Percentiles rank a stretch among this genome's conserved stretches.
Evolutionary conservation across 2,888 invertebrate genomes (phyloP).

Genomic region (Hypercompe scribonia): DNA sequence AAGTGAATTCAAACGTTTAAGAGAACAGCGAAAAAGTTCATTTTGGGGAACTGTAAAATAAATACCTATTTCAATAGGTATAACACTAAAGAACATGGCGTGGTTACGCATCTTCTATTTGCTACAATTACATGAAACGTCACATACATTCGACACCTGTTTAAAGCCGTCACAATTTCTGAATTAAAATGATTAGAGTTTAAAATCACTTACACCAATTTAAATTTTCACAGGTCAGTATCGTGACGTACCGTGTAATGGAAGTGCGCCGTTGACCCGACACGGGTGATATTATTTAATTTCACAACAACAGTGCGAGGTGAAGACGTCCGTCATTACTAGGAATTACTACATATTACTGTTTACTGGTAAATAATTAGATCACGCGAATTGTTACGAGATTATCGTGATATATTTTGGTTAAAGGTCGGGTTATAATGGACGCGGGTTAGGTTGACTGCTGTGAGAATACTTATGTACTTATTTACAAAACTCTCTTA

Average conservation of each 20-base stretch:
- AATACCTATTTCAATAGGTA: background rate
- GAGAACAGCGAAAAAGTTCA: too few relatives aligned
- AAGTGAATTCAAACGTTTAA: background rate
- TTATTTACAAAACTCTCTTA: background rate
- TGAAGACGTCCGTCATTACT: constrained; percentile 47
- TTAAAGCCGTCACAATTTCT: background rate
- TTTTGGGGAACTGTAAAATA: background rate
- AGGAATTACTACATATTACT: constrained; percentile 40
- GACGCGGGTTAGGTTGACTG: constrained; percentile 14
- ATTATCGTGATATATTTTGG: constrained; percentile 12
- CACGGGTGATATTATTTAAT: constrained; percentile 54
- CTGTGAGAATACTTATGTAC: constrained; percentile 14
- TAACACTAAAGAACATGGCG: background rate
- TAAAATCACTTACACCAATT: background rate
- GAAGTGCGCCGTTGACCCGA: constrained; percentile 21
- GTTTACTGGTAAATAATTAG: constrained; percentile 46
- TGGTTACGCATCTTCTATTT: background rate
- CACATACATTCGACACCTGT: background rate
- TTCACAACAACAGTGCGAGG: constrained; percentile 50
- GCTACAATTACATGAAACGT: background rate
- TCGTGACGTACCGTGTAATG: constrained; percentile 36
- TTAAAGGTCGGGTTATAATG: constrained; percentile 17
- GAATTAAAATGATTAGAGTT: background rate
- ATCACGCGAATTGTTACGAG: constrained; percentile 42
- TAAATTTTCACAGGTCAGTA: background rate